These are phyloP conservation scores for Strix aluco DNA, from an alignment of 2,113 vertebrate species.

Conservation along the genomic window DNA sequence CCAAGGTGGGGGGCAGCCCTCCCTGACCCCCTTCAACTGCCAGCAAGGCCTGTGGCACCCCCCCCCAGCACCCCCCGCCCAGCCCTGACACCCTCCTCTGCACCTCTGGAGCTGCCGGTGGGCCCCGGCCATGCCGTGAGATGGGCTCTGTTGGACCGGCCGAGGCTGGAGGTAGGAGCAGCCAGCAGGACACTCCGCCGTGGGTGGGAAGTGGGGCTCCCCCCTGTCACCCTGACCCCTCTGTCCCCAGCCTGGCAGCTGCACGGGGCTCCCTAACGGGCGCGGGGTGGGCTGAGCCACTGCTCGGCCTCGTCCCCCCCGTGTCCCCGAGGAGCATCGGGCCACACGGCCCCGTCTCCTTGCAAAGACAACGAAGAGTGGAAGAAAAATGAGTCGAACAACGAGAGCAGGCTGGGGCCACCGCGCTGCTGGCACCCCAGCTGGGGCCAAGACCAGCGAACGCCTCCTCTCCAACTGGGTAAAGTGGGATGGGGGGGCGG, in stretches of 20 bases:
- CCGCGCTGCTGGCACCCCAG: rapidly evolving
- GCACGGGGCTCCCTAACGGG: rapidly evolving
- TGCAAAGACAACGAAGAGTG: not conserved
- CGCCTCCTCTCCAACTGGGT: slow-evolving; percentile 10
- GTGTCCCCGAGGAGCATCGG: rapidly evolving
- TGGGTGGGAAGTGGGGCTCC: not conserved
- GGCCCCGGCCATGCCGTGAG: not conserved
- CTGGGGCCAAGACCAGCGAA: not conserved
- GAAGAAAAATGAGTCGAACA: not conserved
- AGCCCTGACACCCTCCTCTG: not conserved
- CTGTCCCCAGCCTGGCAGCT: rapidly evolving
- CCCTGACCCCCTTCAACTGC: rapidly evolving
- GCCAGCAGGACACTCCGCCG: rapidly evolving
- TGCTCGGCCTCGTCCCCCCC: not conserved
- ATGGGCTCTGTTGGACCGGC: rapidly evolving
- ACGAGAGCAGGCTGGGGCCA: not conserved
- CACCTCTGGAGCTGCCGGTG: not conserved
- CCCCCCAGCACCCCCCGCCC: not conserved
- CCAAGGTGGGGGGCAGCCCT: not conserved
- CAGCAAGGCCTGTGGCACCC: not conserved
- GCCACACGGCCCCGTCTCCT: rapidly evolving
- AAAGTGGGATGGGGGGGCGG: not conserved
- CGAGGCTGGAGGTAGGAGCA: not conserved
- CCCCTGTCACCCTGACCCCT: not conserved
- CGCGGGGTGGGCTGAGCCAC: rapidly evolving